Conservation (phyloP, 2,888 invertebrate genomes). For the Lottia scabra region DNA sequence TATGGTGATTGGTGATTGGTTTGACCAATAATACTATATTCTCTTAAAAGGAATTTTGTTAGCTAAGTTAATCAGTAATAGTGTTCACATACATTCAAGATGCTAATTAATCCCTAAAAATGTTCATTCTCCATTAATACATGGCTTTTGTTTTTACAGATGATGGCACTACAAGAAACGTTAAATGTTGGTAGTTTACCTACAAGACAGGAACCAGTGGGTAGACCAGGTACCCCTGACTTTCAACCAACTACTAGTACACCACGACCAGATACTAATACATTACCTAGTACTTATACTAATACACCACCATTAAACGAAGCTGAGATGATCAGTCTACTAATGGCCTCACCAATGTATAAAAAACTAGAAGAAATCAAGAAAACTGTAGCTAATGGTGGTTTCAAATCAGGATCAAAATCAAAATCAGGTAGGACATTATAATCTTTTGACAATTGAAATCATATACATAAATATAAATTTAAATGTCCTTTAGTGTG, state of each 20-base stretch:
- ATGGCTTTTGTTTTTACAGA: constrained; percentile 35
- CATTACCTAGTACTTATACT: constrained; percentile 43
- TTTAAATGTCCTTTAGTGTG: too few species aligned
- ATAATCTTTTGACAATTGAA: too few species aligned
- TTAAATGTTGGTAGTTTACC: constrained; percentile 52
- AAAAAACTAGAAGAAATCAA: constrained; percentile 65
- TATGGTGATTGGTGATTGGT: too few species aligned
- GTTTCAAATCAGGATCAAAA: constrained; percentile 25
- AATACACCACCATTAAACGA: constrained; percentile 64
- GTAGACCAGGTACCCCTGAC: constrained; percentile 14
- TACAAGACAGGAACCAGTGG: constrained; percentile 20
- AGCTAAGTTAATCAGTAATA: too few species aligned
- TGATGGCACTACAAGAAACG: constrained; percentile 59
- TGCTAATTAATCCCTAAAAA: too few species aligned
- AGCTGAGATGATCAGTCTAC: constrained; percentile 59
- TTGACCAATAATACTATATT: too few species aligned
- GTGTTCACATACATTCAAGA: too few species aligned
- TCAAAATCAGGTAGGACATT: constrained; percentile 32
- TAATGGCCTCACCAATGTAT: constrained; percentile 66
- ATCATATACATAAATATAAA: too few species aligned
- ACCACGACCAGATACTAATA: constrained; percentile 14
- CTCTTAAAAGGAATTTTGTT: too few species aligned
- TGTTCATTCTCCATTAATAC: too few species aligned
- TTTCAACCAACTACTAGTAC: background rate
- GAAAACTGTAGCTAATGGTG: constrained; percentile 53